Evolutionary conservation across 2,797 vertebrate species (phyloP), one percentile per base, ranked within the genome.

Genomic region (Miichthys miiuy): DNA sequence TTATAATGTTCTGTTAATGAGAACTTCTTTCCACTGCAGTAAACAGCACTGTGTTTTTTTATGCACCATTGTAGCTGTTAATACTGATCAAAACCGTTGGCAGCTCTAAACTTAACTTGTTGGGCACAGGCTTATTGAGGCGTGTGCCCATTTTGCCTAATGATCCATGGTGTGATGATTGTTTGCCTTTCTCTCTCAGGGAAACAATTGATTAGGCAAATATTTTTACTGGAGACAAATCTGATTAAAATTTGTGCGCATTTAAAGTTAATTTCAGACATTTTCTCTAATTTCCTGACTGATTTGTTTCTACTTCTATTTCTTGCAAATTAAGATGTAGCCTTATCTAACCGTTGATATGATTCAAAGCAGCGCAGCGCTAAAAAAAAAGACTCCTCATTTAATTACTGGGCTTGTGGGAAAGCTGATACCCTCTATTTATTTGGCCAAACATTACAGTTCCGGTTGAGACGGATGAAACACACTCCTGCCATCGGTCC

Each of bases 401-500:
- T 88, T 90, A 93, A 93, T 93, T 91, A 93, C 87, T 92, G 89
- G 86, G 82, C 81, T 89, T 91, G 91, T 20, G 85, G 85, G 73
- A 85, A 90, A 86, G 65, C 68, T 34, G 83, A 93, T 92, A 85
- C 87, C 81, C 85, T 87, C 77, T 90, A 92, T 91, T 93, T 91
- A 93, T 92, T 92, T 85, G 84, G 86, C 86, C 82, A 83, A 92
- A 87, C 85, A 70, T 86, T 82, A 82, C 88, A 82, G 70, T 87
- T 92, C 82, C 71, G 70, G 77, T 85, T 72, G 81, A 79, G 76
- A 89, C 63, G 75, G 80, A 91, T 88, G 81, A 90, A 88, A 83
- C 84, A 55, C 27, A 21, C 83, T 88, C 81, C 86, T 81, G 83
- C 88, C 83, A 78, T 86, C 84, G 73, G 84, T 71, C 73, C 51